Evolutionary conservation across 2,888 invertebrate genomes (phyloP).

Genomic region (Troides aeacus): DNA sequence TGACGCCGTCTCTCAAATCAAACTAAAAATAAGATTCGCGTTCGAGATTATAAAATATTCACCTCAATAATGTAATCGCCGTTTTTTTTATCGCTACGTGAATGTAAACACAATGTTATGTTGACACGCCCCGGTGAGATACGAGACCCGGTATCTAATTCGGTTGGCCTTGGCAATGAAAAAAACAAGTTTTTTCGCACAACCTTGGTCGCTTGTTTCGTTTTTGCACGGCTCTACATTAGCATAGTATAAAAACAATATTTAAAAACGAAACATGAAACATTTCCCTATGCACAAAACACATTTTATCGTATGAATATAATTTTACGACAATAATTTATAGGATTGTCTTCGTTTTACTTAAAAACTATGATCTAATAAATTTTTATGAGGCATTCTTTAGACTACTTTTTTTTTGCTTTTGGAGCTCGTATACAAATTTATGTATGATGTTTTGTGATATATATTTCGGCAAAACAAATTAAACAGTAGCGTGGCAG

Average conservation of each 20-base stretch:
- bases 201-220: slow-evolving; percentile 57
- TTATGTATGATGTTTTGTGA: background rate
- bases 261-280: background rate
- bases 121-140: slow-evolving; percentile 68
- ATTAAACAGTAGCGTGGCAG: background rate
- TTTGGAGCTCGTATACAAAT: background rate
- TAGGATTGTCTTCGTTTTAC: background rate
- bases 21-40: slow-evolving; percentile 28
- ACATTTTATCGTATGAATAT: background rate
- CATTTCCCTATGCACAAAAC: too few species aligned
- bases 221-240: slow-evolving; percentile 49
- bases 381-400: background rate
- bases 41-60: slow-evolving; percentile 33
- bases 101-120: slow-evolving; percentile 67
- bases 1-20: slow-evolving; percentile 1
- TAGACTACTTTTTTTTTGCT: background rate
- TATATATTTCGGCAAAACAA: background rate
- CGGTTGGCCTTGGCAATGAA: slow-evolving; percentile 78
- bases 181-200: slow-evolving; percentile 62
- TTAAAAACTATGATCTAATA: background rate
- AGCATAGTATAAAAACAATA: slow-evolving; percentile 4
- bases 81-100: slow-evolving; percentile 57
- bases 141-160: slow-evolving; percentile 71
- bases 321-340: background rate
- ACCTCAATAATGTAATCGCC: slow-evolving; percentile 44